Evolutionary conservation across 2,113 vertebrate genomes (phyloP), one percentile per base, ranked within the genome.

Genomic region (Heterocephalus glaber): DNA sequence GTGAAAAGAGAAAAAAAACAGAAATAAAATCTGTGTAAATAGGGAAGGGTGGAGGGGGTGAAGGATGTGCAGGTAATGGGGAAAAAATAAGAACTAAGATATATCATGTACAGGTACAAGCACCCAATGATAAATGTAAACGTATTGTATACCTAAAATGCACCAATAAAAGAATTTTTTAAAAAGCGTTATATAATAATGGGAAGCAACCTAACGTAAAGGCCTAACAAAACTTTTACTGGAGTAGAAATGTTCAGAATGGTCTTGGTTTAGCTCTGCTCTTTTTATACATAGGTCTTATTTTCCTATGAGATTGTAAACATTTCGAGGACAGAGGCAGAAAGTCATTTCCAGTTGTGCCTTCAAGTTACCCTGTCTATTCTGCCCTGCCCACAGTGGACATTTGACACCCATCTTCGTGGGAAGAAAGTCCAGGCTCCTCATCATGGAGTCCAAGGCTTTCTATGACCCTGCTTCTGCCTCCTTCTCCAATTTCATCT

Each of bases 231-330:
- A 81, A 41, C 33, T 35, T 94, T 85, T 80, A 79, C 16, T 63
- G 41, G 44, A 16, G 74, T 35, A 79, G 35, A 92, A 86, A 70
- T 83, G 26, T 7, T 90, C 54, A 93, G 47, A 83, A 89, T 68
- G 79, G 86, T 17, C 16, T 44, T 86, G 85, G 30, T 38, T 96
- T 81, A 82, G 16, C 33, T 79, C 41, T 92, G 26, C 22, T 56
- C 5, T 47, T 96, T 86, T 89, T 83, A 60, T 44, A 13, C 58
- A 60, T 61, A 76, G 26, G 9, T 11, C 7, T 7, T 63, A 35
- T 81, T 76, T 95, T 96, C 58, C 28, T n/a, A 92, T 87, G 58
- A 89, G 20, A 77, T 60, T 81, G 7, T 66, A 95, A 95, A 81
- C 41, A 1, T 35, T 89, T 92, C 33, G 70, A 65, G 28, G 61